A percentile compares a stretch with the other conserved stretches of the same genome.
phyloP scores from a whole-genome alignment of 92 coral and sea anemone species.

The Palythoa heliodiscus region DNA sequence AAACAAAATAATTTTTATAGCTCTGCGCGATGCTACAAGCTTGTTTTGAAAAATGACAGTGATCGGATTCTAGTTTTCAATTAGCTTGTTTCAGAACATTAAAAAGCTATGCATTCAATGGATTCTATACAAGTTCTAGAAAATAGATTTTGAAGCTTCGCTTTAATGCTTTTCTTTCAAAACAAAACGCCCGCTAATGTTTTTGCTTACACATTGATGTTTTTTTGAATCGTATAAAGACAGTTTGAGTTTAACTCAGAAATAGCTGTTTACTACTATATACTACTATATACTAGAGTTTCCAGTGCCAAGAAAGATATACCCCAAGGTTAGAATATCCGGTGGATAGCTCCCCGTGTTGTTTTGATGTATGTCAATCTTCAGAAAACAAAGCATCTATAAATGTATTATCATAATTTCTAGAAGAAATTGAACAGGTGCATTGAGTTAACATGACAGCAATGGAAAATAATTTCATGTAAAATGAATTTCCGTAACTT shows the following conservation, averaged over 20 bases:
- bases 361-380: neutral
- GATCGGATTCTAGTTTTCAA: neutral
- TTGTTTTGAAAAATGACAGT: neutral
- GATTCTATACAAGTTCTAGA: neutral
- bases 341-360: neutral
- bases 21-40: neutral
- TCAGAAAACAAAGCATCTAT: neutral
- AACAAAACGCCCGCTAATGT: neutral
- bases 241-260: neutral
- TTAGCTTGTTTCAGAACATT: neutral
- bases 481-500: neutral
- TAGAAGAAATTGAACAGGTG: slow-evolving; percentile 3
- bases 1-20: neutral
- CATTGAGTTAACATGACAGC: neutral
- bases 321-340: neutral
- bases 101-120: neutral
- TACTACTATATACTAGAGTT: too few relatives aligned
- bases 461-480: neutral
- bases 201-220: neutral
- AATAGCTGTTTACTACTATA: too few relatives aligned
- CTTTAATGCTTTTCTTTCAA: neutral
- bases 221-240: neutral
- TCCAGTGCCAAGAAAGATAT: too few relatives aligned
- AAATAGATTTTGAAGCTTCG: neutral
- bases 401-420: neutral